phyloP scores from a whole-genome alignment of 2,888 invertebrate species.

The Melipona bicolor region DNA sequence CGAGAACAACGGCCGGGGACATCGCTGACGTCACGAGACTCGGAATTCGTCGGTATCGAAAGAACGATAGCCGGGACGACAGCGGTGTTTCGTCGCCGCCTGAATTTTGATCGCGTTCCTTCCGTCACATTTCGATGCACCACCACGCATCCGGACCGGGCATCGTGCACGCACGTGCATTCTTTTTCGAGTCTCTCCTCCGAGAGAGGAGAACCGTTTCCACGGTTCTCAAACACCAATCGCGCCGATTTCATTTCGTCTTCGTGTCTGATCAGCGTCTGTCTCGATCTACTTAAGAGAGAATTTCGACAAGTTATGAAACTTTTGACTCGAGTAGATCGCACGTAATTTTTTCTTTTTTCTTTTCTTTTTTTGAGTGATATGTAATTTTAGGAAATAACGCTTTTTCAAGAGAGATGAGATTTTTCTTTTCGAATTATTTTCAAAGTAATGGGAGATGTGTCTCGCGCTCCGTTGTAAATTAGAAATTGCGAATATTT shows the following conservation, averaged over 20 bases:
- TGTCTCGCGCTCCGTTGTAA: too few species aligned
- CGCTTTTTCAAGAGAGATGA: too few species aligned
- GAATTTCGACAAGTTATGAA: neutral
- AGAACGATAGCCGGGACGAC: neutral
- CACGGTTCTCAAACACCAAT: neutral
- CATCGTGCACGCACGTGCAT: slow-evolving; percentile 26
- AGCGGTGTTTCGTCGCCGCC: slow-evolving; percentile 14
- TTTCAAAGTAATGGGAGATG: too few species aligned
- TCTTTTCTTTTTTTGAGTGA: too few species aligned
- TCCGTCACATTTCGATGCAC: slow-evolving; percentile 41
- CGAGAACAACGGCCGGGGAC: slow-evolving; percentile 10
- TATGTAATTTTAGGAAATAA: too few species aligned
- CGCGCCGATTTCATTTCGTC: neutral
- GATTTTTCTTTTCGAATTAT: too few species aligned
- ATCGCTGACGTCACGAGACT: slow-evolving; percentile 31
- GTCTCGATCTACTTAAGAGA: neutral
- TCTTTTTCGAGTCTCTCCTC: neutral
- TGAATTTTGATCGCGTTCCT: slow-evolving; percentile 32
- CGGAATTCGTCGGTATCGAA: slow-evolving; percentile 22
- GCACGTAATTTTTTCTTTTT: too few species aligned
- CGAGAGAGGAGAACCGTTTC: neutral
- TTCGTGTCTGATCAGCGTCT: neutral
- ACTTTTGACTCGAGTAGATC: neutral
- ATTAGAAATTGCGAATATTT: too few species aligned
- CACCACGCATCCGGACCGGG: slow-evolving; percentile 6